Conservation (phyloP, 2,113 vertebrate species). For the Vanacampus margaritifer region DNA sequence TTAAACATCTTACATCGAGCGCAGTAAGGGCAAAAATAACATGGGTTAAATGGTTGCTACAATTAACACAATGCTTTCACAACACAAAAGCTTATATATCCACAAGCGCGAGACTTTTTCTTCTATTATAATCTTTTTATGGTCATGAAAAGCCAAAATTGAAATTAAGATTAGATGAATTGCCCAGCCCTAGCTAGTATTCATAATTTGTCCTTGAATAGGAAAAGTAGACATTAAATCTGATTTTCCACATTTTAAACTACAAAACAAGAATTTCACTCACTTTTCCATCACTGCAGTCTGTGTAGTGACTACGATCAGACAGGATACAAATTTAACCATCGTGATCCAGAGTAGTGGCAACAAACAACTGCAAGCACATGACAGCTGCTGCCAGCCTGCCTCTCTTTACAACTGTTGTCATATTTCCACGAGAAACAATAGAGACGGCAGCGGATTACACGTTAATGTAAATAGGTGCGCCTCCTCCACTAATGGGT, state of each 20-base stretch:
- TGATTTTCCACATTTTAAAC: not conserved
- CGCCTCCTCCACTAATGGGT: not conserved
- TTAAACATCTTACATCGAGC: no score
- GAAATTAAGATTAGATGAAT: no score
- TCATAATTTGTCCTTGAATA: no score
- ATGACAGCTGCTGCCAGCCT: not conserved
- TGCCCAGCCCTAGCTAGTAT: no score
- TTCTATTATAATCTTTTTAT: no score
- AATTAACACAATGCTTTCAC: no score
- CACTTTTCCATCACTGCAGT: not conserved
- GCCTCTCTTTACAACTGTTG: not conserved
- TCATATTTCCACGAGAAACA: conserved; percentile 3
- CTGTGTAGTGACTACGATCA: not conserved
- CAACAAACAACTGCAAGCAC: not conserved
- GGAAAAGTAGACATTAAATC: not conserved
- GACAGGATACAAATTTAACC: not conserved
- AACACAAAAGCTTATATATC: no score
- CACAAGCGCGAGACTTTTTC: no score
- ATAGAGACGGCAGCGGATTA: not conserved
- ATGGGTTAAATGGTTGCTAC: no score
- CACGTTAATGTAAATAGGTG: not conserved
- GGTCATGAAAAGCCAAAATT: no score
- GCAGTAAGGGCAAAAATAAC: no score
- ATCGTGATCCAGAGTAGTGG: not conserved
- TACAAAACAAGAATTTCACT: not conserved